phyloP scores from a whole-genome alignment of 2,888 invertebrate species.

The Thymelicus acteon region DNA sequence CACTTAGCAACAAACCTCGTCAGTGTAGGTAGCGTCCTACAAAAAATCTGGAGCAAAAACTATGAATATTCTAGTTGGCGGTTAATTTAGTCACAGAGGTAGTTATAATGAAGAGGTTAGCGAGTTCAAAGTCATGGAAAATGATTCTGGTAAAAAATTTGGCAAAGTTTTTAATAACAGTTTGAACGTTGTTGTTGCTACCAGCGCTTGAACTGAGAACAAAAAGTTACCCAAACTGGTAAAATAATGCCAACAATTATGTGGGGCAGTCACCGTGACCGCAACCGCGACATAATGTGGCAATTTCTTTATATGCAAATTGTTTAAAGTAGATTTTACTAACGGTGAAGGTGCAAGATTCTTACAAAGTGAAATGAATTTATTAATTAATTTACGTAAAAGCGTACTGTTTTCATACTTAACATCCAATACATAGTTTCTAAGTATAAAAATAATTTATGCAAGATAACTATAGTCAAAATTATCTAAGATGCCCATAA shows the following conservation, averaged over 20 bases:
- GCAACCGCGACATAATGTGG: slow-evolving; percentile 27
- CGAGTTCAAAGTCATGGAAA: slow-evolving; percentile 31
- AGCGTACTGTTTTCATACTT: too few relatives aligned
- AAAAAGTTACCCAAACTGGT: slow-evolving; percentile 20
- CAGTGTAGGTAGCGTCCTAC: slow-evolving; percentile 10
- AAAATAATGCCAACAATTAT: slow-evolving; percentile 34
- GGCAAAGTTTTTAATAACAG: slow-evolving; percentile 1
- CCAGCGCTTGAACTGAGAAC: slow-evolving; percentile 13
- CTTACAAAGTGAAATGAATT: neutral
- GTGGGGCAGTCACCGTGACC: slow-evolving; percentile 28
- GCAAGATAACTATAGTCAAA: too few relatives aligned
- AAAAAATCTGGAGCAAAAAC: slow-evolving; percentile 13
- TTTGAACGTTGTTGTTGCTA: slow-evolving; percentile 9
- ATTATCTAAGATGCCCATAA: too few relatives aligned
- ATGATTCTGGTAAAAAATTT: slow-evolving; percentile 16
- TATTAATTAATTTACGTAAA: neutral
- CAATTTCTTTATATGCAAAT: slow-evolving; percentile 28
- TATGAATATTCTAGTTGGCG: slow-evolving; percentile 18
- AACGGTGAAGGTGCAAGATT: neutral
- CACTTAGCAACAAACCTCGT: slow-evolving; percentile 11
- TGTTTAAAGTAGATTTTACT: slow-evolving; percentile 12
- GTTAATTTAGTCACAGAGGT: slow-evolving; percentile 9
- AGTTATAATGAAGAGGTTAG: slow-evolving; percentile 22
- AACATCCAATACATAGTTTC: too few relatives aligned
- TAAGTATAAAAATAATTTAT: too few relatives aligned